Conservation (phyloP, 2,797 vertebrate species). For the Sebastes goodei region DNA sequence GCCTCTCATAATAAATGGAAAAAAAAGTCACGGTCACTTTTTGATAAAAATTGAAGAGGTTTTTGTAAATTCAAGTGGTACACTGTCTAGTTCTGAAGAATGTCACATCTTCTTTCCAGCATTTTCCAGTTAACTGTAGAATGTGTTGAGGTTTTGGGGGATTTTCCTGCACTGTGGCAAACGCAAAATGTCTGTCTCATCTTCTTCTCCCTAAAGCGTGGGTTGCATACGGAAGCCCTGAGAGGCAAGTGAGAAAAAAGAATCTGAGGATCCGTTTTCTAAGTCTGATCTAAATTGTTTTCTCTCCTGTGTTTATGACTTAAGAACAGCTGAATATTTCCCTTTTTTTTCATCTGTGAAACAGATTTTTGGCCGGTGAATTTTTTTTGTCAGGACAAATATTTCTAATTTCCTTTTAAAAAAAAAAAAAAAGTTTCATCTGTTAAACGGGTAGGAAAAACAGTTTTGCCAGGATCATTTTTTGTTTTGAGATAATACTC, state of each 20-base stretch:
- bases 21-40: background rate
- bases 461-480: too few species aligned
- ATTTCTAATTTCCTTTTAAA: too few species aligned
- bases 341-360: too few species aligned
- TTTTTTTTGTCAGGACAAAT: too few species aligned
- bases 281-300: background rate
- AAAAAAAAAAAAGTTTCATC: too few species aligned
- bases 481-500: too few species aligned
- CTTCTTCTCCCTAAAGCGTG: background rate
- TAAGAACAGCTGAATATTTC: too few species aligned
- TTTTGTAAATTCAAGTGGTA: constrained; percentile 22
- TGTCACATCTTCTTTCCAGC: background rate
- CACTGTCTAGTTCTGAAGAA: background rate
- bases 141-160: constrained; percentile 7
- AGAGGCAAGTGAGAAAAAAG: background rate
- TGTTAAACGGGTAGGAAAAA: too few species aligned
- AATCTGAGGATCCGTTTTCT: background rate
- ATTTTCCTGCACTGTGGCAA: constrained; percentile 11
- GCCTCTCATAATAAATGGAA: constrained; percentile 47
- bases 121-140: constrained; percentile 20
- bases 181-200: constrained; percentile 22
- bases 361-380: too few species aligned
- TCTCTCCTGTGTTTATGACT: too few species aligned
- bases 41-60: constrained; percentile 30
- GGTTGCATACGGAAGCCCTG: background rate